phyloP scores from a whole-genome alignment of 1,140 invertebrate species.

The Halesus radiatus region DNA sequence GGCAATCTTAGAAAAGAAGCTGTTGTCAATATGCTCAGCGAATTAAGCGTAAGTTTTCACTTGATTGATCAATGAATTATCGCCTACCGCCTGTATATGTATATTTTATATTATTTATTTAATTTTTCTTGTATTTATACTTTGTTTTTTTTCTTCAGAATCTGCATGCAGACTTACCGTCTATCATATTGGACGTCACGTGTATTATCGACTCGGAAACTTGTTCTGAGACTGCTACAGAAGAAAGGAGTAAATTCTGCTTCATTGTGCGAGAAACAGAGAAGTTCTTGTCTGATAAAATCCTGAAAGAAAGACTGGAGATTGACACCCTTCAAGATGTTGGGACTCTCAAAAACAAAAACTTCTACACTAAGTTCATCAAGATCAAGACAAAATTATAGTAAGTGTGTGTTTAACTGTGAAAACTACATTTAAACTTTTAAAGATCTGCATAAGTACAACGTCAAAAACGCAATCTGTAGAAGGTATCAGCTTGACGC shows the following conservation, averaged over 20 bases:
- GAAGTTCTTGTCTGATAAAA: slow-evolving; percentile 85
- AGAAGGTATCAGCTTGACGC: too few relatives aligned
- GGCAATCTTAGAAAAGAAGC: slow-evolving; percentile 80
- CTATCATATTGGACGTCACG: slow-evolving; percentile 83
- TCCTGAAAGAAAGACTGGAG: slow-evolving; percentile 93
- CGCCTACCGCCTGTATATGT: too few relatives aligned
- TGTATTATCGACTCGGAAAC: slow-evolving; percentile 86
- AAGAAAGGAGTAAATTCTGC: slow-evolving; percentile 82
- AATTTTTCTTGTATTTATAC: too few relatives aligned
- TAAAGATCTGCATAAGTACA: too few relatives aligned
- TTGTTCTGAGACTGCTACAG: slow-evolving; percentile 73
- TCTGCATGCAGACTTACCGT: slow-evolving; percentile 82
- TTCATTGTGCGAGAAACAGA: slow-evolving; percentile 84
- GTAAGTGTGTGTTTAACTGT: slow-evolving; percentile 76
- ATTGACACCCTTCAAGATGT: slow-evolving; percentile 93
- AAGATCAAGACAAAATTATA: slow-evolving; percentile 98
- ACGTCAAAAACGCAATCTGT: too few relatives aligned
- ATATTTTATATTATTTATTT: too few relatives aligned
- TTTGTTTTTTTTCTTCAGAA: slow-evolving; percentile 66
- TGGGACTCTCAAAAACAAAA: slow-evolving; percentile 91
- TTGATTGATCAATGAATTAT: slow-evolving; percentile 34
- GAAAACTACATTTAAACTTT: too few relatives aligned
- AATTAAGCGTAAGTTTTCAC: slow-evolving; percentile 75
- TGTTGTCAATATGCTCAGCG: slow-evolving; percentile 75
- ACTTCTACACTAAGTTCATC: slow-evolving; percentile 96